Evolutionary conservation across 2,888 invertebrate species (phyloP).

Genomic region (Meta bourneti): DNA sequence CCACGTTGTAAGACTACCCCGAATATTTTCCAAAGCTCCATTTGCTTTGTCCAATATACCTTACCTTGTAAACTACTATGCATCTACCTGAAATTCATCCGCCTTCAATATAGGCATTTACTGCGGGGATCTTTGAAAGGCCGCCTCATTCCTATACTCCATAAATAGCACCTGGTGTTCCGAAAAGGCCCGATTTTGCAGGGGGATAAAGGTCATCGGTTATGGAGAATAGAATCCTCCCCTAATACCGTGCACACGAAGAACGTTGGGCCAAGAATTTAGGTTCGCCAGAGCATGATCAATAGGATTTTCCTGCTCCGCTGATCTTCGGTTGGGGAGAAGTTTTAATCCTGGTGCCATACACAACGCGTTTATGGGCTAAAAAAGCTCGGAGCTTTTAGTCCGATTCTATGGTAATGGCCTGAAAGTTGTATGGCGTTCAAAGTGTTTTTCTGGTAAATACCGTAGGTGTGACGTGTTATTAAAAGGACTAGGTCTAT

Average conservation of each 20-base stretch:
- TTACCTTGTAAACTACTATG: background rate
- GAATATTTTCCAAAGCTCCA: constrained; percentile 2
- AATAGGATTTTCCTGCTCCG: constrained; percentile 36
- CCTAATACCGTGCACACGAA: constrained; percentile 11
- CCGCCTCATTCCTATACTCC: background rate
- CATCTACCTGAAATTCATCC: constrained; percentile 21
- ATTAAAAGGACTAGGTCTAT: background rate
- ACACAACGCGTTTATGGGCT: background rate
- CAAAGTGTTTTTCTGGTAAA: background rate
- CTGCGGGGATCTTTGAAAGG: background rate
- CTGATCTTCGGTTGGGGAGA: background rate
- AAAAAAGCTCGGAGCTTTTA: background rate
- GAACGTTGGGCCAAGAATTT: constrained; percentile 33
- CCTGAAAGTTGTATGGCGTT: background rate
- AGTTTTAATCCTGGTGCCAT: background rate
- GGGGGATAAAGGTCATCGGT: constrained; percentile 25
- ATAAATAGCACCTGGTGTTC: constrained; percentile 52
- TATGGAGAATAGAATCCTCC: constrained; percentile 31
- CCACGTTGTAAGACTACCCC: background rate
- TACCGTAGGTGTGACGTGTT: background rate
- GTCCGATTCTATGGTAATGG: background rate
- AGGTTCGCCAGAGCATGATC: constrained; percentile 19
- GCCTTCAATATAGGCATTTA: background rate
- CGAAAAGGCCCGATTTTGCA: background rate
- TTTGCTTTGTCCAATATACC: background rate